phyloP scores from a whole-genome alignment of 2,797 vertebrate genomes.

The Coilia nasus region DNA sequence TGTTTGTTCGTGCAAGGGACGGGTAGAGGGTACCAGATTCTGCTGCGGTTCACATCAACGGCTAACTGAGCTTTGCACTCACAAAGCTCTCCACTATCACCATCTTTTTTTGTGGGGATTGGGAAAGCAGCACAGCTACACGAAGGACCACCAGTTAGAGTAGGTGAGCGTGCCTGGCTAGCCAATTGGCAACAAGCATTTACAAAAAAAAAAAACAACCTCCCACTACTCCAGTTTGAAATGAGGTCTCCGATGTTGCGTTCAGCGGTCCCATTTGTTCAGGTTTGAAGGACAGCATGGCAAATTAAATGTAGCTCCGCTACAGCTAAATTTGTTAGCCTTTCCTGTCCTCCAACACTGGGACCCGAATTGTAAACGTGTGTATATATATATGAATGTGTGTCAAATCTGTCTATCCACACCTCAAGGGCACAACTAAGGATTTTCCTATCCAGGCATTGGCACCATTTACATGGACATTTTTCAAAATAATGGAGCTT shows the following conservation, averaged over 20 bases:
- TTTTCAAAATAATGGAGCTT: background rate
- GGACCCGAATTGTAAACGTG: conserved; percentile 2
- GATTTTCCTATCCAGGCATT: background rate
- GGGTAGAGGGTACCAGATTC: background rate
- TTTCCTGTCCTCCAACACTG: background rate
- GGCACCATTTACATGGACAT: background rate
- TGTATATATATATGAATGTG: background rate
- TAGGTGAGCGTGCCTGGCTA: background rate
- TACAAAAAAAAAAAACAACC: background rate
- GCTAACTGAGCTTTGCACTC: background rate
- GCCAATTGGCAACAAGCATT: background rate
- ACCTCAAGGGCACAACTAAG: background rate
- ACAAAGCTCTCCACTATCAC: background rate
- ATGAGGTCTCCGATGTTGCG: background rate
- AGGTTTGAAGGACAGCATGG: background rate
- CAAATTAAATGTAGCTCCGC: background rate
- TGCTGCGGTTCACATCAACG: background rate
- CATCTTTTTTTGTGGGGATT: background rate
- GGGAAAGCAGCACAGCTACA: background rate
- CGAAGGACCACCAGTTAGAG: background rate
- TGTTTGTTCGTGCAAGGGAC: conserved; percentile 30
- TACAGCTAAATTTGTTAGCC: background rate
- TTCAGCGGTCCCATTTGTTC: background rate
- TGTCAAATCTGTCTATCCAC: background rate
- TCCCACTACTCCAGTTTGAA: background rate